Evolutionary conservation across 2,797 vertebrate genomes (phyloP).

Genomic region (Pseudomugil gertrudae): DNA sequence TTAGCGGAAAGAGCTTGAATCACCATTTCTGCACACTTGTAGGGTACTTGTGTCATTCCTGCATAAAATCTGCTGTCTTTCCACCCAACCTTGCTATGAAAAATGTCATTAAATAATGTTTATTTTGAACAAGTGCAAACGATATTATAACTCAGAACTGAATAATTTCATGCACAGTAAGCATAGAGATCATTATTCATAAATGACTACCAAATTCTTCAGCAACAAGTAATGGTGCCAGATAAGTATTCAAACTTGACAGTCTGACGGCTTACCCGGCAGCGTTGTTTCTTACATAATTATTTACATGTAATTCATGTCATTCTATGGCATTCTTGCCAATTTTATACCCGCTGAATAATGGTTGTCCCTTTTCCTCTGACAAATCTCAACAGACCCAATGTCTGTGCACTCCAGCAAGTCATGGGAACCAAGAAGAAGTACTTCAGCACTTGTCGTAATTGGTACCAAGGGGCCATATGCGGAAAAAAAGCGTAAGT

Average conservation of each 20-base stretch:
- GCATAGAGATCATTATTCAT: slow-evolving; percentile 20
- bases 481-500: slow-evolving; percentile 99
- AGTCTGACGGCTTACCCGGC: slow-evolving; percentile 11
- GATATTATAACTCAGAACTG: slow-evolving; percentile 7
- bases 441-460: slow-evolving; percentile 97
- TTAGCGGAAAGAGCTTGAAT: not conserved
- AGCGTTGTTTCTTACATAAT: slow-evolving; percentile 16
- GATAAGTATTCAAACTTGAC: slow-evolving; percentile 23
- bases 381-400: slow-evolving; percentile 82
- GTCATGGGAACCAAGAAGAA: slow-evolving; percentile 96
- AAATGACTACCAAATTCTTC: slow-evolving; percentile 15
- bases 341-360: slow-evolving; percentile 14
- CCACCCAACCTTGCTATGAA: not conserved
- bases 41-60: slow-evolving; percentile 3
- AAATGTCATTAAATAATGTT: not conserved
- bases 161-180: slow-evolving; percentile 10
- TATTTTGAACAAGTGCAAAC: not conserved
- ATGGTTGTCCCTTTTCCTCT: slow-evolving; percentile 14
- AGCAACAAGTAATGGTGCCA: slow-evolving; percentile 17
- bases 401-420: slow-evolving; percentile 96
- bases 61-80: not conserved
- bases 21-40: not conserved
- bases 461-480: slow-evolving; percentile 94
- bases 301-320: slow-evolving; percentile 15
- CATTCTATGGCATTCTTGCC: not conserved